phyloP scores from a whole-genome alignment of 1,140 invertebrate genomes.

The Hyposmocoma kahamanoa region DNA sequence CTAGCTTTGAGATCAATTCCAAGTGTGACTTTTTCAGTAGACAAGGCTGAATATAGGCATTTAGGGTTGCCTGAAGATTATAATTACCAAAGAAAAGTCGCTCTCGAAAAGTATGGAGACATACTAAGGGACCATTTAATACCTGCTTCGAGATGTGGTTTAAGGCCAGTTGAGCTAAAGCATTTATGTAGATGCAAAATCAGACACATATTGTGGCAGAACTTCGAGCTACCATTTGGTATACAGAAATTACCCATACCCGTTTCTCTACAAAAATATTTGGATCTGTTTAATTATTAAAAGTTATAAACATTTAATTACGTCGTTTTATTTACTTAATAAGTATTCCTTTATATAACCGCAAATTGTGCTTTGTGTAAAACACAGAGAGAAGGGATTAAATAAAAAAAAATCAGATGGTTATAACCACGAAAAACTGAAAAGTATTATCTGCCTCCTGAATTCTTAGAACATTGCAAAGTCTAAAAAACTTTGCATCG shows the following conservation, averaged over 20 bases:
- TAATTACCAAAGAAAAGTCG: constrained; percentile 70
- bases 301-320: no score
- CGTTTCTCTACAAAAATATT: constrained; percentile 76
- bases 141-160: constrained; percentile 75
- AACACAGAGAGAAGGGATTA: no score
- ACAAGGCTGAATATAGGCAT: constrained; percentile 42
- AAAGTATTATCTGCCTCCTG: no score
- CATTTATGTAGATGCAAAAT: constrained; percentile 80
- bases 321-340: no score
- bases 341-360: no score
- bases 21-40: constrained; percentile 50
- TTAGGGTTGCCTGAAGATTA: constrained; percentile 54
- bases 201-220: constrained; percentile 77
- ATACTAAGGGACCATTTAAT: constrained; percentile 78
- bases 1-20: constrained; percentile 78
- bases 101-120: constrained; percentile 77
- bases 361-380: no score
- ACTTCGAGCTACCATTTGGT: constrained; percentile 82
- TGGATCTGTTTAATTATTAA: constrained; percentile 83
- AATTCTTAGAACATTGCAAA: no score
- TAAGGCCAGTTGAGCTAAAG: constrained; percentile 76
- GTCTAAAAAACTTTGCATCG: no score
- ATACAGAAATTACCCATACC: constrained; percentile 81
- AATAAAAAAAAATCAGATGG: no score
- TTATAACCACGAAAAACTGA: no score